Evolutionary conservation across 2,888 invertebrate genomes (phyloP), one percentile per base, ranked within the genome.

Genomic region (Idaea biselata): DNA sequence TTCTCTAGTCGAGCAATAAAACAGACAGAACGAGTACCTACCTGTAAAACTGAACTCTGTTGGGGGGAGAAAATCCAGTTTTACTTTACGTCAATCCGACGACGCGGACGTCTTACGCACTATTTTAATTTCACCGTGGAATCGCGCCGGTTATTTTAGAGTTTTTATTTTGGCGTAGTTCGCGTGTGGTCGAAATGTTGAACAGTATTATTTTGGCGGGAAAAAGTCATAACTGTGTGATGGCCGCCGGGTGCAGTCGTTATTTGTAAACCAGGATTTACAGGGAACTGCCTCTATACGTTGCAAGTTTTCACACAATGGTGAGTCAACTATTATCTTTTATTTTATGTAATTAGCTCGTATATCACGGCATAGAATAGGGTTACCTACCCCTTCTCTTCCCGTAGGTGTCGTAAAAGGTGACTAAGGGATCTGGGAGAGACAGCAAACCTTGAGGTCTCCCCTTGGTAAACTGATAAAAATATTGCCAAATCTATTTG

Each of bases 91-190:
- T 74, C 73, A 72, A 62, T 66, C 58, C 73, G 69, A 7, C 44
- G 44, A 8, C 8, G 63, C 71, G n/a, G n/a, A n/a, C n/a, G n/a
- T n/a, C n/a, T n/a, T 76, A 80, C 73, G 56, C 81, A 84, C 88
- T 90, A 89, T 91, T 91, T 90, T 87, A 84, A 90, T 89, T 84
- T 82, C 82, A 81, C 83, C 79, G 84, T 85, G 81, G 82, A 78
- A 84, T 80, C 78, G 84, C 80, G 79, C 70, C 78, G 81, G 89
- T 88, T 92, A 92, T 92, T 92, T 92, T 86, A 60, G 86, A 88
- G 75, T 84, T 90, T 90, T 92, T 92, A 92, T 92, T 92, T 91
- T 88, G 83, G 90, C 89, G 86, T 85, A 84, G 91, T 91, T 91
- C 89, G 91, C 89, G 92, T 91, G 92, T 92, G 92, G 92, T 91